Evolutionary conservation across 2,113 vertebrate species (phyloP), one percentile per base, ranked within the genome.

Genomic region (Anguilla japonica): DNA sequence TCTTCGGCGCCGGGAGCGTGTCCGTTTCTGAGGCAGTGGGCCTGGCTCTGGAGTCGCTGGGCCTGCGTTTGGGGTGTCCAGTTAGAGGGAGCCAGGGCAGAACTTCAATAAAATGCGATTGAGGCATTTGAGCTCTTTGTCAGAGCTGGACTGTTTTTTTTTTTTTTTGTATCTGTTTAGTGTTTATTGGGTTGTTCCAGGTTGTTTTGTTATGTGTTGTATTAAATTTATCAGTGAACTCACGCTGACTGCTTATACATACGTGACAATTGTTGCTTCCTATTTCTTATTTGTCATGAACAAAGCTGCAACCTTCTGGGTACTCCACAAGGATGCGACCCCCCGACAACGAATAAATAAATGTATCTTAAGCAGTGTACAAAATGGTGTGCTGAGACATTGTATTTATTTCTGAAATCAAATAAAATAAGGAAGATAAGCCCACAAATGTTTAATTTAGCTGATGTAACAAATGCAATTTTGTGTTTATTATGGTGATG

Each of bases 1-100:
- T 85, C 50, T 53, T 80, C 39, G 29, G 78, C 84, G 40, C 50
- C 9, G 75, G 41, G 84, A 71, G 84, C 60, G 78, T 79, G 84
- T 39, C 84, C 39, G 22, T 16, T 85, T 50, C 84, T 81, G 53
- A 50, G 13, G 78, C 75, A 41, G 53, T 60, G 50, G 60, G 34
- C 50, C 39, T 85, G 84, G 29, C 56, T 79, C 18, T 60, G 79
- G 79, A 50, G 79, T 50, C 34, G 80, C 56, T 60, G 80, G 78
- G 41, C 43, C 46, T 29, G 22, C 46, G 75, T 56, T 81, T 80
- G 5, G 26, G 41, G 29, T 84, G 29, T 79, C 41, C 39, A 13
- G 9, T 34, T 85, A 71, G 43, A 11, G 71, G 71, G 84, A 53
- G 16, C 43, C 11, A 67, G 34, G 26, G 34, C 34, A 18, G 34